Conservation (phyloP, 2,797 vertebrate species). For the Sebastes steindachneri region DNA sequence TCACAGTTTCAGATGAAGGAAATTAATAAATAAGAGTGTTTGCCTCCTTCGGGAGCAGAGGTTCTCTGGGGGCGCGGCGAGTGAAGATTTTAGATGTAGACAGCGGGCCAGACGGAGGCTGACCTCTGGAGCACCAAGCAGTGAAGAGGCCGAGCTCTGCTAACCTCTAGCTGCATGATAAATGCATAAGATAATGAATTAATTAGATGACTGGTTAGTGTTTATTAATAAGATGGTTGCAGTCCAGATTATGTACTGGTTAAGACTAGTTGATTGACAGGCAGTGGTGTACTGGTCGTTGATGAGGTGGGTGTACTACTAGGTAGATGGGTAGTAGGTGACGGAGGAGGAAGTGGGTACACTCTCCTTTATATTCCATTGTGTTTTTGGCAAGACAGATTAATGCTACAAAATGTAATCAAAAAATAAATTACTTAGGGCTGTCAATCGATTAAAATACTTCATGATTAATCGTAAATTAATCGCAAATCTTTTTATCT, state of each 20-base stretch:
- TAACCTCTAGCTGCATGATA: background rate
- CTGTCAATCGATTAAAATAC: no score
- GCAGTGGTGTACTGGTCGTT: no score
- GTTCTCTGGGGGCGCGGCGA: conserved; percentile 8
- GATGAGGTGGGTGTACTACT: no score
- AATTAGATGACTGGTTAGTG: background rate
- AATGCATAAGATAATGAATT: background rate
- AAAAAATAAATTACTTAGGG: no score
- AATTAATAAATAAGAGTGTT: conserved; percentile 62
- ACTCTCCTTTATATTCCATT: no score
- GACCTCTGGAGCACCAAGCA: conserved; percentile 23
- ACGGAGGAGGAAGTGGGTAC: no score
- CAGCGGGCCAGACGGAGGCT: background rate
- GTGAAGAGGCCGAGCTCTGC: background rate
- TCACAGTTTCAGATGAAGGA: conserved; percentile 53
- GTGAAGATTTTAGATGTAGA: conserved; percentile 27
- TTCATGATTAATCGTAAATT: no score
- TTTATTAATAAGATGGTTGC: background rate
- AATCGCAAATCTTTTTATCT: no score
- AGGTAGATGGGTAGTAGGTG: no score
- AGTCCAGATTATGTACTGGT: background rate
- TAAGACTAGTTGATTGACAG: background rate
- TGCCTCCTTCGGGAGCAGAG: conserved; percentile 27
- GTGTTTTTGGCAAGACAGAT: no score
- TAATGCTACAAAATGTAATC: no score